phyloP scores from a whole-genome alignment of 2,888 invertebrate species.

The Protonemura montana region DNA sequence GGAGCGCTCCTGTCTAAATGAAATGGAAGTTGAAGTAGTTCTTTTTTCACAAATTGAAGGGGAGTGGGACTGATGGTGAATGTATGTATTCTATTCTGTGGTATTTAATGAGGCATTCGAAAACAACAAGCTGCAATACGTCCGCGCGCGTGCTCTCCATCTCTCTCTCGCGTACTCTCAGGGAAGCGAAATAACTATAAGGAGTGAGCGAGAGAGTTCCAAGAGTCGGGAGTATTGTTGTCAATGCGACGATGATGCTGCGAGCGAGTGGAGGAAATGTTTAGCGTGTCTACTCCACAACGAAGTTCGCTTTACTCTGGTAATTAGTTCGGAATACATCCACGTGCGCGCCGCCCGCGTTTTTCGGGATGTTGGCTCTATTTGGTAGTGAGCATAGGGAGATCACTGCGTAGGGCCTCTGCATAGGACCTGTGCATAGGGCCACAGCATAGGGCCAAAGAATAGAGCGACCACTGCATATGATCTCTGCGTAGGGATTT shows the following conservation, averaged over 20 bases:
- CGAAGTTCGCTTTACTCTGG: conserved; percentile 34
- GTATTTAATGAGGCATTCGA: conserved; percentile 49
- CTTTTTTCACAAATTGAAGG: conserved; percentile 41
- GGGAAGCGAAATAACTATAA: neutral
- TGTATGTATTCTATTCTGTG: conserved; percentile 44
- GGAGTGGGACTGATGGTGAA: conserved; percentile 1
- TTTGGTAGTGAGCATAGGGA: too few species aligned
- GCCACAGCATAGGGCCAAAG: too few species aligned
- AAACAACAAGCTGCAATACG: conserved; percentile 9
- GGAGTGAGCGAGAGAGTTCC: conserved; percentile 1
- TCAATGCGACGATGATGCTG: neutral
- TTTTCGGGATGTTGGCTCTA: neutral
- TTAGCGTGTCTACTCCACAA: neutral
- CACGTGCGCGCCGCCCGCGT: neutral
- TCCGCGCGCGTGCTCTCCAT: neutral
- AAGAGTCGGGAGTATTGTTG: conserved; percentile 13
- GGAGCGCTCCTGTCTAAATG: conserved; percentile 41
- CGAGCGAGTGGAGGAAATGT: neutral
- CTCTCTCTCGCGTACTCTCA: neutral
- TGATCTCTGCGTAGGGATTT: too few species aligned
- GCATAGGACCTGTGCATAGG: too few species aligned
- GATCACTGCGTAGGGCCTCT: too few species aligned
- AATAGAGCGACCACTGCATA: too few species aligned
- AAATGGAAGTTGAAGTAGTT: conserved; percentile 47
- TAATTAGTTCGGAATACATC: conserved; percentile 31